Conservation (phyloP, 2,888 invertebrate species). For the Acleris literana region DNA sequence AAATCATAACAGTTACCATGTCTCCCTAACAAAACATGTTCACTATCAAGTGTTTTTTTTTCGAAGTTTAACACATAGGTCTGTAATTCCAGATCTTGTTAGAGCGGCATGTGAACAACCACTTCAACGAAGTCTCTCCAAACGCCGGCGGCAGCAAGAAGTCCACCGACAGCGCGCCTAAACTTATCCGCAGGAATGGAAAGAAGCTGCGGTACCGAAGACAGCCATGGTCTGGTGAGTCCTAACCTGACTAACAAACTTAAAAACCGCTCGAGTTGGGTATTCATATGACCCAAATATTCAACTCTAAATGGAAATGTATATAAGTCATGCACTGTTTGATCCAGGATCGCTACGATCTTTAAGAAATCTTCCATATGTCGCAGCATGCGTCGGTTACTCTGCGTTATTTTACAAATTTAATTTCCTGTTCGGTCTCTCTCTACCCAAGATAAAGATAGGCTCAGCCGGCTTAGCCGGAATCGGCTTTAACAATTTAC, state of each 20-base stretch:
- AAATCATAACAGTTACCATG: constrained; percentile 4
- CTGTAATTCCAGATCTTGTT: constrained; percentile 86
- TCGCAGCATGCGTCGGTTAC: too few relatives aligned
- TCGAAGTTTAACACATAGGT: constrained; percentile 16
- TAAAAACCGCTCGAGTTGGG: background rate
- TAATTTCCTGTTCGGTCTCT: too few relatives aligned
- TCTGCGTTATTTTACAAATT: too few relatives aligned
- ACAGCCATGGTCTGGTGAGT: constrained; percentile 94
- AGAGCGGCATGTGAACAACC: constrained; percentile 96
- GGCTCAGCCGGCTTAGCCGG: too few relatives aligned
- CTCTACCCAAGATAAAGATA: too few relatives aligned
- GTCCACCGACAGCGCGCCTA: constrained; percentile 88
- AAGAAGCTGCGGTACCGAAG: constrained; percentile 94
- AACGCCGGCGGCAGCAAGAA: constrained; percentile 86
- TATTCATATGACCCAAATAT: too few relatives aligned
- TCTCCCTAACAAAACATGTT: constrained; percentile 3
- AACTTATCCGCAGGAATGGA: constrained; percentile 92
- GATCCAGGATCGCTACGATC: too few relatives aligned
- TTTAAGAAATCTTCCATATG: too few relatives aligned
- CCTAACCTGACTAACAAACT: too few relatives aligned
- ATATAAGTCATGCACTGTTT: too few relatives aligned
- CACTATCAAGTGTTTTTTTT: background rate
- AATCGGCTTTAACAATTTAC: too few relatives aligned
- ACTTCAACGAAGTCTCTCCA: constrained; percentile 88
- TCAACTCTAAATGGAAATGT: too few relatives aligned